Percentiles rank a stretch among this genome's conserved stretches.
phyloP scores from a whole-genome alignment of 1,140 invertebrate species.

The Gryllus bimaculatus region DNA sequence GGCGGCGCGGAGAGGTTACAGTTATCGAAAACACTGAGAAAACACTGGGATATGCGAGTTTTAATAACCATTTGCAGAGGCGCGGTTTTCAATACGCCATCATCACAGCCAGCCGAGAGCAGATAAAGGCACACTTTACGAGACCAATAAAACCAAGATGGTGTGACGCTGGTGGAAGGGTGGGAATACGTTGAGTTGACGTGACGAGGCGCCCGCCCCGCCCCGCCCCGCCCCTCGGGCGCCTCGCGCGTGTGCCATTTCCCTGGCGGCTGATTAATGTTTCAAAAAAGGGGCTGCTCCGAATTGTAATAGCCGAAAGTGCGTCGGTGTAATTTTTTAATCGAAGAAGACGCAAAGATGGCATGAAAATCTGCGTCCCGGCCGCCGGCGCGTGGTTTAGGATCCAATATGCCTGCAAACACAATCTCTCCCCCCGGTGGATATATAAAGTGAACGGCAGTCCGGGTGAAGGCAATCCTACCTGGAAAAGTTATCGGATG shows the following conservation, averaged over 20 bases:
- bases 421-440: neutral
- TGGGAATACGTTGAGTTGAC: neutral
- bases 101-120: neutral
- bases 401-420: neutral
- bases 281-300: neutral
- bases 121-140: neutral
- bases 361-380: neutral
- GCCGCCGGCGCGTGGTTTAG: neutral
- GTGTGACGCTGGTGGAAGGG: neutral
- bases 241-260: too few relatives aligned
- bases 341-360: neutral
- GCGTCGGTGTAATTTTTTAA: neutral
- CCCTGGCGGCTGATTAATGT: too few relatives aligned
- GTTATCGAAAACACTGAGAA: slow-evolving; percentile 4
- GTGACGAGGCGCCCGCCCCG: neutral
- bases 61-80: slow-evolving; percentile 4
- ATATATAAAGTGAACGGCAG: neutral
- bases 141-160: slow-evolving; percentile 4
- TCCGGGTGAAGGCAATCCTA: neutral
- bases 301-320: neutral
- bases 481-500: neutral
- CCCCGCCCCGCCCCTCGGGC: too few relatives aligned
- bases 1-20: neutral
- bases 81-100: neutral
- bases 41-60: slow-evolving; percentile 1